A percentile compares a stretch with the other conserved stretches of the same genome.
These are phyloP conservation scores for Parus major DNA, from an alignment of 2,113 vertebrate genomes.

Conservation along the genomic window DNA sequence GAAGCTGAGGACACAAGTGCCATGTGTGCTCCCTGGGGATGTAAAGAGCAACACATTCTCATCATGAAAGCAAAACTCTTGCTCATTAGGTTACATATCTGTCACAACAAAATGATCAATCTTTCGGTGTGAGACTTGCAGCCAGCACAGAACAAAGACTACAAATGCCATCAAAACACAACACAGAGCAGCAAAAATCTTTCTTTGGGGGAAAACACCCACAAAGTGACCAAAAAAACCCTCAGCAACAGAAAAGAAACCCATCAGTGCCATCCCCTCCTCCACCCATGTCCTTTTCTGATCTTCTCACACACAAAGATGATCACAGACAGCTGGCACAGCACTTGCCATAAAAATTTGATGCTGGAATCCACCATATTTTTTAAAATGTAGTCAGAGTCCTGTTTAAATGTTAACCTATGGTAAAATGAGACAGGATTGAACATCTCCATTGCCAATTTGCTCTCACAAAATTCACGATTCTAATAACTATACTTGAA, in stretches of 20 bases:
- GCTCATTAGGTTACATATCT: not conserved
- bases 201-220: accelerated
- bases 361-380: accelerated
- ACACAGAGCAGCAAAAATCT: not conserved
- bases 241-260: not conserved
- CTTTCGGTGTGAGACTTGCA: not conserved
- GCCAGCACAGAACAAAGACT: not conserved
- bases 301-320: not conserved
- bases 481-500: not conserved
- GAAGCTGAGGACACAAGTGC: not conserved
- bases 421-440: not conserved
- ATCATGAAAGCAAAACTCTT: not conserved
- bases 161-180: not conserved
- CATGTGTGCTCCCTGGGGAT: not conserved
- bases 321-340: not conserved
- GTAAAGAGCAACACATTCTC: not conserved
- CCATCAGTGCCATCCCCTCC: accelerated
- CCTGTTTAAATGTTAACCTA: not conserved
- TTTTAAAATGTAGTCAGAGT: not conserved
- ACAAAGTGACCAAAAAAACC: not conserved
- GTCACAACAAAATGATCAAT: not conserved
- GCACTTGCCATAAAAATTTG: not conserved
- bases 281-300: accelerated
- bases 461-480: not conserved
- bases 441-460: not conserved